Percentiles rank a stretch among this genome's conserved stretches.
phyloP scores from a whole-genome alignment of 2,888 invertebrate genomes.

The Drosophila prostipennis region DNA sequence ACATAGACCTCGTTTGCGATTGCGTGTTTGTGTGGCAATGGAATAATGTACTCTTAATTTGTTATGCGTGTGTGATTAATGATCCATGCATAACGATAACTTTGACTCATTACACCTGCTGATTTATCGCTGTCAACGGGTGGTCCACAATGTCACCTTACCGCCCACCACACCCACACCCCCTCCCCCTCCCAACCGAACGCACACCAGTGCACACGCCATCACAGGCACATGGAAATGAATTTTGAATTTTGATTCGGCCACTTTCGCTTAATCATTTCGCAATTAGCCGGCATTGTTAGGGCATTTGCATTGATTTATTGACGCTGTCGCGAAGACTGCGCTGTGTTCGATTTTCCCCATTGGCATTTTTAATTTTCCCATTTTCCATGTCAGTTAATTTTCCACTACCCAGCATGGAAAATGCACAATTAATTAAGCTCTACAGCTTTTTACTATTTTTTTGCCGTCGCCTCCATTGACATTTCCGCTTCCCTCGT shows the following conservation, averaged over 20 bases:
- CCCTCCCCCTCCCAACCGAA: too few species aligned
- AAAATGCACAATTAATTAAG: conserved; percentile 64
- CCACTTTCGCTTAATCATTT: conserved; percentile 66
- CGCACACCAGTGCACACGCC: not conserved
- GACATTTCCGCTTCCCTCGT: conserved; percentile 12
- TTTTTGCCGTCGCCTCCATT: not conserved
- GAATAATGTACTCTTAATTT: conserved; percentile 78
- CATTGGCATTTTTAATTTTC: conserved; percentile 24
- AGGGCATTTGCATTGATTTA: conserved; percentile 33
- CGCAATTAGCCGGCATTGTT: conserved; percentile 58
- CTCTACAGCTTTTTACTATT: conserved; percentile 14
- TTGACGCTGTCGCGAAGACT: conserved; percentile 32
- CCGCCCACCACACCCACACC: too few species aligned
- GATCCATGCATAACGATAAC: conserved; percentile 61
- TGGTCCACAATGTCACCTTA: conserved; percentile 36
- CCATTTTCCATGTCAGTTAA: conserved; percentile 14
- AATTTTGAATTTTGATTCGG: conserved; percentile 53
- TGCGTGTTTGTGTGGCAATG: conserved; percentile 50
- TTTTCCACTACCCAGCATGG: conserved; percentile 33
- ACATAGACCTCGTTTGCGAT: not conserved
- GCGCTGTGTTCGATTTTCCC: conserved; percentile 5
- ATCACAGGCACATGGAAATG: conserved; percentile 18
- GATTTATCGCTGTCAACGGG: conserved; percentile 76
- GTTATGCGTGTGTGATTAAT: conserved; percentile 75
- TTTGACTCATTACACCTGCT: conserved; percentile 77